Evolutionary conservation across 1,140 invertebrate genomes (phyloP), one percentile per base, ranked within the genome.

Genomic region (Tetragnatha versicolor): DNA sequence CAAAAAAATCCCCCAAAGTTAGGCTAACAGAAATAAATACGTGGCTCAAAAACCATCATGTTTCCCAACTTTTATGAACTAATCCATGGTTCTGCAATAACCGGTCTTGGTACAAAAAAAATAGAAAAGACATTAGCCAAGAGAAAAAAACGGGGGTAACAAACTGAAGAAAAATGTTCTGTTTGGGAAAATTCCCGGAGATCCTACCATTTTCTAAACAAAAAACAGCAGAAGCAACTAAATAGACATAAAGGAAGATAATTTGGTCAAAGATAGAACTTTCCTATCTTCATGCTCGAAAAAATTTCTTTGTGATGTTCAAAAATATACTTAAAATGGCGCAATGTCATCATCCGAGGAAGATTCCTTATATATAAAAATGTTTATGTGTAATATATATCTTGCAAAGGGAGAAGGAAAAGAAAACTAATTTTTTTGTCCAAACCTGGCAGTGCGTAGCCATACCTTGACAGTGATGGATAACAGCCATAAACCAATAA

Each of bases 401-500:
- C 73, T 77, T 66, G 58, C 73, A 35, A 63, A 22, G n/a, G 29
- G 33, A 33, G 53, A 31, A 53, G 45, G 20, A 76, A 58, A 58
- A 39, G 49, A 68, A 77, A 58, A 47, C 37, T 31, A 65, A 65
- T 49, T 77, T 77, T 77, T 65, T 63, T 65, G 73, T 66, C 10
- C 47, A 29, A 66, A 69, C 63, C 49, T 78, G 76, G 76, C 29
- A 69, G 33, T 14, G 76, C 63, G 76, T 69, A 69, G 35, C 76
- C 65, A 68, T 69, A 78, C 76, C 76, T 78, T 78, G 76, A 78
- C 76, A 69, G 55, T 78, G 76, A 78, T 78, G 37, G 76, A 78
- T 78, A 58, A 60, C 76, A 69, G 53, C 76, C 65, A 69, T 78
- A 78, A 78, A 78, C 76, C 76, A 78, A 78, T 78, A 78, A 78